Evolutionary conservation across 2,113 vertebrate genomes (phyloP), one percentile per base, ranked within the genome.

Genomic region (Leptobrachium ailaonicum): DNA sequence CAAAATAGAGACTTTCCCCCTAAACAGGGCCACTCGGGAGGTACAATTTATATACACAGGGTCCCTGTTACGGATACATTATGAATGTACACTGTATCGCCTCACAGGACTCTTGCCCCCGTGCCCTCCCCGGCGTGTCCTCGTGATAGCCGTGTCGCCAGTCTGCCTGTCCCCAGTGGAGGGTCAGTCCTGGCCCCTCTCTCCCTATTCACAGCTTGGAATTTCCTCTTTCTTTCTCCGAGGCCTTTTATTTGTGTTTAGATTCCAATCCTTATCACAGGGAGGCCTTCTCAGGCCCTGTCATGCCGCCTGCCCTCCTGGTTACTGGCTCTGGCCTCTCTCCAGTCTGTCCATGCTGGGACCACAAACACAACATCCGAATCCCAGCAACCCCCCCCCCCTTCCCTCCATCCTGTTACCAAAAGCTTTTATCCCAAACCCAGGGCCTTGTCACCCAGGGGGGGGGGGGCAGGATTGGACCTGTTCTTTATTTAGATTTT

Each of bases 141-240:
- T 43, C 45, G 43, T 47, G 68, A 70, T 70, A 47, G 43, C 43
- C 6, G 43, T 5, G 75, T 68, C 75, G 75, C 75, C 75, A 67
- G 75, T 10, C 75, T 76, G 75, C 64, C 72, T 41, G 72, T 47
- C 68, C 68, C 68, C 2, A 41, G 64, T 5, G 68, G 12, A 6
- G 67, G 67, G 8, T 47, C 67, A 14, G 67, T 41, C 42, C 41
- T 14, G 67, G 20, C 40, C 53, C 50, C 73, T 32, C 20, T 4
- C 73, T 60, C 62, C 6, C 56, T 74, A 74, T 74, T 44, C 56
- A 64, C 2, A 4, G 73, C 73, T 3, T 20, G 63, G 45, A 50
- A 67, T 56, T 76, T 76, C 75, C 73, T 63, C 56, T 6, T 13
- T 47, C 7, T 4, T 9, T 42, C 66, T 13, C 32, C 20, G 6